A percentile compares a stretch with the other conserved stretches of the same genome.
Conservation (phyloP, 2,888 invertebrate species). For the Phortica magna region DNA sequence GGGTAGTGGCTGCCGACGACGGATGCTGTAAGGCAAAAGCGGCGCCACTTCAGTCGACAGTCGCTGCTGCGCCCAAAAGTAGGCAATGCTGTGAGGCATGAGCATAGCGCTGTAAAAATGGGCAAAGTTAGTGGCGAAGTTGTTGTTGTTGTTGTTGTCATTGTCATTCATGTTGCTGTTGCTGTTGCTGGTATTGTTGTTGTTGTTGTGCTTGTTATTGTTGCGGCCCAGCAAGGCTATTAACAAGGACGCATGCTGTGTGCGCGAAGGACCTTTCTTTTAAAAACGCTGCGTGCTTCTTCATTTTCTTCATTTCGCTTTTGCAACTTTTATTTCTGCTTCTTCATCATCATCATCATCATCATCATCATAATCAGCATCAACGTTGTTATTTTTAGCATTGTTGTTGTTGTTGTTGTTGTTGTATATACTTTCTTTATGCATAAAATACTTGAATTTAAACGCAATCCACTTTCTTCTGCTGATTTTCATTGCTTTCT, state of each 20-base stretch:
- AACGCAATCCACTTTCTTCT: background rate
- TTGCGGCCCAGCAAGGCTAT: slow-evolving; percentile 49
- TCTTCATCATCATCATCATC: background rate
- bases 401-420: background rate
- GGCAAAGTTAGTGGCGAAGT: slow-evolving; percentile 39
- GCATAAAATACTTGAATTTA: slow-evolving; percentile 6
- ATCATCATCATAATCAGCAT: background rate
- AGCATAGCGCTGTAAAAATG: slow-evolving; percentile 31
- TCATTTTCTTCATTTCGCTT: slow-evolving; percentile 6
- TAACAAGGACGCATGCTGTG: slow-evolving; percentile 48
- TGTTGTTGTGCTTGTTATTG: background rate
- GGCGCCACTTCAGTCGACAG: background rate
- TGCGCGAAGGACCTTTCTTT: slow-evolving; percentile 30
- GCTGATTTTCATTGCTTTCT: background rate
- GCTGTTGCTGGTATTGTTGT: background rate
- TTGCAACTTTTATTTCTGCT: background rate
- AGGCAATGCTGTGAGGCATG: slow-evolving; percentile 54
- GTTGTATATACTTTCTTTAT: background rate
- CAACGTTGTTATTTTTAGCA: background rate
- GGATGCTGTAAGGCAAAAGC: background rate
- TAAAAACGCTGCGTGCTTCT: background rate
- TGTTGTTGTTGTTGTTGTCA: background rate
- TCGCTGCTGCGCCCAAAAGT: slow-evolving; percentile 49
- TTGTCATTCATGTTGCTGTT: background rate
- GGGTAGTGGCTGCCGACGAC: too few species aligned